Base-by-base conservation (phyloP, 2,888 invertebrate genomes). In the Nezara viridula region DNA sequence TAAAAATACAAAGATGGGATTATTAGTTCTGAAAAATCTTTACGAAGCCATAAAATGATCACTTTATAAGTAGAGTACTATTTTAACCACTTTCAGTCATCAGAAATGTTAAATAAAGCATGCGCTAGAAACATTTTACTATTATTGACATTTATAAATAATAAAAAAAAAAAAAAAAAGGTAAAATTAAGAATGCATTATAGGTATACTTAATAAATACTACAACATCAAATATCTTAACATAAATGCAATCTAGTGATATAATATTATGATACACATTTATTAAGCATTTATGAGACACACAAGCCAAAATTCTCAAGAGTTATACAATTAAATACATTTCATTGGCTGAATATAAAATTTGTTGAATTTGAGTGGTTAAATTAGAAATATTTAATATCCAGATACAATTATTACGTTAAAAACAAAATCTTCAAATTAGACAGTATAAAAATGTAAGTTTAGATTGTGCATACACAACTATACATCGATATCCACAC, bases 401-500 rank as follows among this genome's bases (percentile, higher is more conserved):
- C 66, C 32, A 19, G 66, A 66, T 32, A 32, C 16, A 66, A 60
- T 60, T 66, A 32, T 19, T 32, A 19, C 32, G 32, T 32, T 19
- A 32, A 27, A 27, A 60, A 27, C 1, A 60, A 32, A 66, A 19
- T 32, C 32, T 32, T 66, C 6, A 19, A 66, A 32, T 66, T 66
- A 32, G 16, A 32, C 32, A 66, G 32, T 66, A 66, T 32, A 66
- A 66, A 66, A 66, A 66, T 66, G 14, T 66, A 32, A 66, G 32
- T 66, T 66, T 66, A 66, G 66, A 66, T 66, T 66, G 66, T 66
- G 66, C 66, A 66, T 66, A 66, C 32, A 66, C 19, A 66, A 19
- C 66, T 66, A 66, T 66, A 66, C 66, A 66, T 32, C 66, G 32
- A 66, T 66, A 66, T 66, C 32, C 66, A 66, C 66, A 66, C 66